Conservation (phyloP, 1,140 invertebrate genomes). For the Planococcus citri region DNA sequence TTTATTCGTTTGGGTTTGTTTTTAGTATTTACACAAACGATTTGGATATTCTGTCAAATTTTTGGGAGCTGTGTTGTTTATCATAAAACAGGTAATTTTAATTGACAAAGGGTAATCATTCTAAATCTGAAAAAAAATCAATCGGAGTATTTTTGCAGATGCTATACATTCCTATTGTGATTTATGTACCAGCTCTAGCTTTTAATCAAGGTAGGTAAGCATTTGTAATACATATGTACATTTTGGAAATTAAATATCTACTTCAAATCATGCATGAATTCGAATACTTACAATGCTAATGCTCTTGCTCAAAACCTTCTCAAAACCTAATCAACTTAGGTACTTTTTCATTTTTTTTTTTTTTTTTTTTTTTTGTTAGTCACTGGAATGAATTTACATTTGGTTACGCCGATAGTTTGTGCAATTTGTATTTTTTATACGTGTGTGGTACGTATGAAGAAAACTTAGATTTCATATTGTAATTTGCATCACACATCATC, state of each 20-base stretch:
- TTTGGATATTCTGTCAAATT: slow-evolving; percentile 49
- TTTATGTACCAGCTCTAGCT: slow-evolving; percentile 34
- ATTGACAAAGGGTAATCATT: background rate
- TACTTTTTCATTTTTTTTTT: too few relatives aligned
- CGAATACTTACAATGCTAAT: too few relatives aligned
- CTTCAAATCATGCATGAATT: too few relatives aligned
- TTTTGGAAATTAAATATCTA: too few relatives aligned
- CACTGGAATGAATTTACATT: slow-evolving; percentile 29
- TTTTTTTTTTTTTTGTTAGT: slow-evolving; percentile 29
- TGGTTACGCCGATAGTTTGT: slow-evolving; percentile 29
- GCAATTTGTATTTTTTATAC: slow-evolving; percentile 32
- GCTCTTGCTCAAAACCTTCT: background rate
- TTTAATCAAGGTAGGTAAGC: slow-evolving; percentile 32
- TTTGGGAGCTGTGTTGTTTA: slow-evolving; percentile 51
- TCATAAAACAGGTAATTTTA: slow-evolving; percentile 41
- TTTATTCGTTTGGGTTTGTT: slow-evolving; percentile 28
- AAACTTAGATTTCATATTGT: too few relatives aligned
- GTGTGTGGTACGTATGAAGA: slow-evolving; percentile 29
- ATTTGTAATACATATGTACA: background rate
- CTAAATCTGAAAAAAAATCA: background rate
- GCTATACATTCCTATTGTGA: slow-evolving; percentile 33
- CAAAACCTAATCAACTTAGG: too few relatives aligned
- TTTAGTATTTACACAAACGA: slow-evolving; percentile 58
- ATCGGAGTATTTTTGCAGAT: slow-evolving; percentile 25
- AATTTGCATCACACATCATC: background rate